Percentiles rank a stretch among this genome's conserved stretches.
Evolutionary conservation across 2,888 invertebrate genomes (phyloP).

Genomic region (Hirtodrosophila alboralis): DNA sequence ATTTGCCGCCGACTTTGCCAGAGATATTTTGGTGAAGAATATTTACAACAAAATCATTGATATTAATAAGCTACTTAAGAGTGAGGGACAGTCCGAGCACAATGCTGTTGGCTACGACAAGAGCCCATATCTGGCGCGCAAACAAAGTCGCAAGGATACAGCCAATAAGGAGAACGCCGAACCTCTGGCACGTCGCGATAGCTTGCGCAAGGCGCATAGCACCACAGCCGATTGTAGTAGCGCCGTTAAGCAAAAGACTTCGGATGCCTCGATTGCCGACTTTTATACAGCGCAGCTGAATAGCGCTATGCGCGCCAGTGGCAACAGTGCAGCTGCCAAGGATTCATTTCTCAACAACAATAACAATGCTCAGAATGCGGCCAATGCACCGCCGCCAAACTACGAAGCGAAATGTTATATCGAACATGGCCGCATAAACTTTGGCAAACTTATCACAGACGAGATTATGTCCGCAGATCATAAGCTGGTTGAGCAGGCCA

Average conservation of each 20-base stretch:
- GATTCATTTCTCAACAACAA: slow-evolving; percentile 79
- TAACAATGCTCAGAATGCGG: slow-evolving; percentile 63
- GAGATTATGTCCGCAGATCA: slow-evolving; percentile 94
- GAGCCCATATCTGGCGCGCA: slow-evolving; percentile 80
- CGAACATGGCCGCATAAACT: slow-evolving; percentile 91
- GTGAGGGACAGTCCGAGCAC: slow-evolving; percentile 83
- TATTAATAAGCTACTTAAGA: slow-evolving; percentile 87
- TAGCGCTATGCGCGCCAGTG: slow-evolving; percentile 80
- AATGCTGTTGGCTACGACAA: slow-evolving; percentile 78
- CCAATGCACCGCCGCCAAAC: slow-evolving; percentile 71
- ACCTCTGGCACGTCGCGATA: slow-evolving; percentile 80
- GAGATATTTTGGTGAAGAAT: slow-evolving; percentile 93
- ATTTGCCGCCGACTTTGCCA: slow-evolving; percentile 96
- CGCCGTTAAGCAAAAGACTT: slow-evolving; percentile 81
- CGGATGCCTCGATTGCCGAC: slow-evolving; percentile 75
- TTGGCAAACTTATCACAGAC: slow-evolving; percentile 92
- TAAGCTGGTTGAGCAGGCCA: slow-evolving; percentile 92
- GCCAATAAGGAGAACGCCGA: slow-evolving; percentile 82
- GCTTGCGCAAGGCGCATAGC: slow-evolving; percentile 82
- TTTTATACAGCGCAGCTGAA: slow-evolving; percentile 83
- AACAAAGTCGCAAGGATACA: slow-evolving; percentile 73
- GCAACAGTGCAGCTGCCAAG: slow-evolving; percentile 64
- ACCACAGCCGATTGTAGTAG: slow-evolving; percentile 86
- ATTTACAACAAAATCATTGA: slow-evolving; percentile 91
- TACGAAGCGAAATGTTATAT: slow-evolving; percentile 87